Percentiles rank a stretch among this genome's conserved stretches.
Evolutionary conservation across 1,140 invertebrate genomes (phyloP).

Genomic region (Scaptomyza hsui): DNA sequence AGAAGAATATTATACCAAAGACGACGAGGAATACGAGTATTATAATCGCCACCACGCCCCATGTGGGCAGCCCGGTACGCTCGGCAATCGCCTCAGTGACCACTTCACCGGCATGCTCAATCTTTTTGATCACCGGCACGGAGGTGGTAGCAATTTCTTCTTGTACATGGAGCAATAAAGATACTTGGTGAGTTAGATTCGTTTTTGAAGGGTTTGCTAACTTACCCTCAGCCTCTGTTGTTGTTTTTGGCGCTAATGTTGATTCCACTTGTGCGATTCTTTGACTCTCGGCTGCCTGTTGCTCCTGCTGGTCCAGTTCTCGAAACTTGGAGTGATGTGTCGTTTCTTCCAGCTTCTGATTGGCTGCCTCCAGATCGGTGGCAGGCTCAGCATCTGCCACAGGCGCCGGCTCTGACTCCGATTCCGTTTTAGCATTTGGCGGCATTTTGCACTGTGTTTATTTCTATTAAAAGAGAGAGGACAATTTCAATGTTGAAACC

Average conservation of each 20-base stretch:
- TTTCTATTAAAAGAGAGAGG: constrained; percentile 18
- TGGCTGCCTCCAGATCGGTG: constrained; percentile 58
- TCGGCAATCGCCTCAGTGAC: constrained; percentile 85
- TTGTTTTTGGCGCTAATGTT: constrained; percentile 68
- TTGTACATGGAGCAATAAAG: not conserved
- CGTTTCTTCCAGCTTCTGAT: constrained; percentile 71
- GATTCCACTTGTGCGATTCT: constrained; percentile 73
- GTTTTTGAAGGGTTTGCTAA: not conserved
- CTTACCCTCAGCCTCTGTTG: constrained; percentile 76
- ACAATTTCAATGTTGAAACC: too few relatives aligned
- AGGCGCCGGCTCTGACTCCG: constrained; percentile 69
- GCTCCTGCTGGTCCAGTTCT: constrained; percentile 63
- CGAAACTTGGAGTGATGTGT: constrained; percentile 73
- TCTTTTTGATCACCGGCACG: constrained; percentile 71
- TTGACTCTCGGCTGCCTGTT: constrained; percentile 66
- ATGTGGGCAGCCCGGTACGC: constrained; percentile 88
- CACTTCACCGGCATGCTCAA: constrained; percentile 71
- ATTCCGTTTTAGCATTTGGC: constrained; percentile 74
- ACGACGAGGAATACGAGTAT: constrained; percentile 92
- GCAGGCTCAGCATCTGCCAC: constrained; percentile 46
- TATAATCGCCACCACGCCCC: constrained; percentile 90
- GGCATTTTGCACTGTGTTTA: constrained; percentile 75
- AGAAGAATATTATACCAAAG: constrained; percentile 95
- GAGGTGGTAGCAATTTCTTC: constrained; percentile 68
- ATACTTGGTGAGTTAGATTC: not conserved